Conservation (phyloP, 2,888 invertebrate species). For the Byasa hedistus region DNA sequence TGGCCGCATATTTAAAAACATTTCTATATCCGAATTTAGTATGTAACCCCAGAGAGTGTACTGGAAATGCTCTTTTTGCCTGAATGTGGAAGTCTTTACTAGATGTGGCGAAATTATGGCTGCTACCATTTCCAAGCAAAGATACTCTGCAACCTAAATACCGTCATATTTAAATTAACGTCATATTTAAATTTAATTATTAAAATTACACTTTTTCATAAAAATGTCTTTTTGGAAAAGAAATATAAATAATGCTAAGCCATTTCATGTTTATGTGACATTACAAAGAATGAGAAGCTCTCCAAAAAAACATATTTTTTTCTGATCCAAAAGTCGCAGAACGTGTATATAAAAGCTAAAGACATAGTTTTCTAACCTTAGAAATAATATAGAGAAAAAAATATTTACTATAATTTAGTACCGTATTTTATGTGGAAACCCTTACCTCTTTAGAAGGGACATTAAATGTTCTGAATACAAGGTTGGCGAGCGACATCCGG, state of each 20-base stretch:
- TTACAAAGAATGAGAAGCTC: no score
- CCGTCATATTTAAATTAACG: background rate
- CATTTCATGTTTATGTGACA: no score
- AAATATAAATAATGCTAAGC: no score
- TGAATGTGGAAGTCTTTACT: slow-evolving; percentile 70
- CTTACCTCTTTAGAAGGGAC: slow-evolving; percentile 68
- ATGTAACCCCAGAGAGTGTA: slow-evolving; percentile 81
- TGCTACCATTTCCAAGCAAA: slow-evolving; percentile 82
- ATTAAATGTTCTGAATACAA: slow-evolving; percentile 72
- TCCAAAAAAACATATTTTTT: no score
- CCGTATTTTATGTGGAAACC: background rate
- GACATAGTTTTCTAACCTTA: no score
- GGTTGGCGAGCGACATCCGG: slow-evolving; percentile 70
- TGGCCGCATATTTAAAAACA: slow-evolving; percentile 79
- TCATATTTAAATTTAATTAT: background rate
- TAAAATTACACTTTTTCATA: background rate
- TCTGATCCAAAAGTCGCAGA: no score
- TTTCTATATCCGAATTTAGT: slow-evolving; percentile 77
- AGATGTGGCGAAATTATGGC: slow-evolving; percentile 76
- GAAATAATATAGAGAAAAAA: no score
- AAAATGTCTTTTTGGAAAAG: background rate
- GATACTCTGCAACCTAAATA: slow-evolving; percentile 80
- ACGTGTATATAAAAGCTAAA: no score
- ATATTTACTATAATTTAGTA: no score
- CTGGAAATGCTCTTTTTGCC: slow-evolving; percentile 75